phyloP scores from a whole-genome alignment of 2,888 invertebrate species.

The Vanessa cardui region DNA sequence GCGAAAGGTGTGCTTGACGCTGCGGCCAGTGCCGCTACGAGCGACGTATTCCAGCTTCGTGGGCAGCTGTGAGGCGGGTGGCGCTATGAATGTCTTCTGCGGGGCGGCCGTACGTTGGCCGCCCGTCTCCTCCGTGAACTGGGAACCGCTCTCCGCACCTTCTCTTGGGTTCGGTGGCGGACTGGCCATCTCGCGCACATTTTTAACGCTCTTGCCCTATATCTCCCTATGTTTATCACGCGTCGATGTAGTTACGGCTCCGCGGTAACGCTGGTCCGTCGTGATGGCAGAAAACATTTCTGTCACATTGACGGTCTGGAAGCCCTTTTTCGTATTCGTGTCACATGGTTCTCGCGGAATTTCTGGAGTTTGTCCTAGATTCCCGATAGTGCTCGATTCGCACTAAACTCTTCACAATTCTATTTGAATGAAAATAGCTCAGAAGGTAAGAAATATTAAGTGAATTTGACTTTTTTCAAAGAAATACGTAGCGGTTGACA shows the following conservation, averaged over 20 bases:
- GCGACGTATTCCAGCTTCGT: conserved; percentile 76
- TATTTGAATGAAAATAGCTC: conserved; percentile 59
- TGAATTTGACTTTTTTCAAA: conserved; percentile 68
- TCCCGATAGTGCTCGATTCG: conserved; percentile 47
- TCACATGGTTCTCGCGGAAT: conserved; percentile 80
- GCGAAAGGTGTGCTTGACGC: conserved; percentile 78
- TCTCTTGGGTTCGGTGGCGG: conserved; percentile 81
- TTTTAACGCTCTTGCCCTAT: conserved; percentile 78
- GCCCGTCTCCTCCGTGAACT: conserved; percentile 73
- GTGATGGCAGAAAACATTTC: conserved; percentile 82
- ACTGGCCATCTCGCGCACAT: conserved; percentile 83
- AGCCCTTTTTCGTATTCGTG: conserved; percentile 82
- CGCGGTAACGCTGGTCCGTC: conserved; percentile 73
- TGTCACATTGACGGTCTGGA: conserved; percentile 82
- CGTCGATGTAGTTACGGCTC: conserved; percentile 65
- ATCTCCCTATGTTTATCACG: conserved; percentile 72
- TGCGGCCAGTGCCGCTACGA: conserved; percentile 73
- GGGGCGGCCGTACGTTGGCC: conserved; percentile 76
- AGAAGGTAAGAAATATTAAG: conserved; percentile 58
- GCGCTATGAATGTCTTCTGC: conserved; percentile 80
- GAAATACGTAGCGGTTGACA: conserved; percentile 83
- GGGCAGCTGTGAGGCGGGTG: conserved; percentile 73
- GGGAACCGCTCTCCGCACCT: conserved; percentile 77
- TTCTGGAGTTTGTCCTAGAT: conserved; percentile 58
- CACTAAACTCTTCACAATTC: conserved; percentile 50